Conservation (phyloP, 2,888 invertebrate genomes). For the Scaeva pyrastri region DNA sequence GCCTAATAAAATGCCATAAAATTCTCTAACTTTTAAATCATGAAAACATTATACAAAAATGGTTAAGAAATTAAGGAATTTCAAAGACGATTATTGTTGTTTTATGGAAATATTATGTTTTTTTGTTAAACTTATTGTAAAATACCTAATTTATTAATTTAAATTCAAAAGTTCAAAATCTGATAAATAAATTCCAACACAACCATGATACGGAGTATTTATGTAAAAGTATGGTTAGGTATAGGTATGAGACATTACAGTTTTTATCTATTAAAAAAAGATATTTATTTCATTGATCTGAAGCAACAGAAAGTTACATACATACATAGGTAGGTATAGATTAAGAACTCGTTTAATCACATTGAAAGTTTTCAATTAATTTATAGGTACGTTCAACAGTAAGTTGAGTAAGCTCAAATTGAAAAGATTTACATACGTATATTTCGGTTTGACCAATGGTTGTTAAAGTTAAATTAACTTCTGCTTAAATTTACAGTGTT, state of each 20-base stretch:
- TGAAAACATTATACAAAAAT: not conserved
- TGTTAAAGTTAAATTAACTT: too few species aligned
- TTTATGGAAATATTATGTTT: not conserved
- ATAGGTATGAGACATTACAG: not conserved
- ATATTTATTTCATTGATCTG: not conserved
- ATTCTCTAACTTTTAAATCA: not conserved
- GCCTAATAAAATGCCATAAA: not conserved
- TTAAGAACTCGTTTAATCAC: not conserved
- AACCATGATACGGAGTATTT: slow-evolving; percentile 60
- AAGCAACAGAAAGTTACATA: not conserved
- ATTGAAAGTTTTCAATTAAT: too few species aligned
- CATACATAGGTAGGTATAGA: not conserved
- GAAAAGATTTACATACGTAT: too few species aligned
- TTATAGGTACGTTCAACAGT: too few species aligned
- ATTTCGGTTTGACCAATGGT: too few species aligned
- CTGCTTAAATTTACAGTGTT: too few species aligned
- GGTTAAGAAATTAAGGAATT: not conserved
- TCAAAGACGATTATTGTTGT: not conserved
- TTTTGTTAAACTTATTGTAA: slow-evolving; percentile 13
- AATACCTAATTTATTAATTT: not conserved
- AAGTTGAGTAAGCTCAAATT: too few species aligned
- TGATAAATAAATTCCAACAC: slow-evolving; percentile 56
- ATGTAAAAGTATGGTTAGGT: slow-evolving; percentile 2
- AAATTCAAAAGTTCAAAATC: slow-evolving; percentile 10
- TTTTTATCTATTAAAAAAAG: slow-evolving; percentile 30